Base-by-base conservation (phyloP, 37 sponge, comb jelly and placozoan genomes). In the Theonella swinhoei region DNA sequence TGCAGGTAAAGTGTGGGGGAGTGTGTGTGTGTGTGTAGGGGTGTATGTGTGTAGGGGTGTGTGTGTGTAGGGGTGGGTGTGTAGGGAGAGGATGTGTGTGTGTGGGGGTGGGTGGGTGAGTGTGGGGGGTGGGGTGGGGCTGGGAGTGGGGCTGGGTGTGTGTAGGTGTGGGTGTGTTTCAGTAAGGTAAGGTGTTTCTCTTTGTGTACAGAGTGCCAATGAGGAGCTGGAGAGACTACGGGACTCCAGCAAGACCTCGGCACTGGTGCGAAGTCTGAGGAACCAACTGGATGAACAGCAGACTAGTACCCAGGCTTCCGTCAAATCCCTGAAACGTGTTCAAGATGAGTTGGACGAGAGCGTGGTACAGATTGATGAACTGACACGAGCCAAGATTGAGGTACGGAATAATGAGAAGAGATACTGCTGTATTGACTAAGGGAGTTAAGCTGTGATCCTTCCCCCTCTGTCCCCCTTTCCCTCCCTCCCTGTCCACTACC, bases 281-380 rank as follows among this genome's bases (percentile, higher is more conserved):
- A 86, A 69, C 14, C 91, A 91, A 78, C 25, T 90, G 33, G 90
- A 90, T 39, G 90, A 90, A 0, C 42, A 80, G 33, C 86, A 90
- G 80, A 31, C 83, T n/a, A 90, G 75, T 24, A 85, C 81, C 71
- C 33, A 41, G 20, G 39, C 86, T 0, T 75, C 82, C 19, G 37
- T 71, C 33, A 90, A 85, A 74, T 42, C 83, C 72, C 80, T 79
- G 42, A 93, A 89, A 90, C 89, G 90, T 42, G 59, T 89, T 1
- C 90, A 93, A 59, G 81, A 36, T 0, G 94, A 93, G 47, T 25
- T 87, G 64, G 80, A 82, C 22, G 94, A 93, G 47, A 28, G 85
- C 30, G 82, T 68, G 70, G 71, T 80, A 0, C 81, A 91, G 71
- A 43, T 77, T 38, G 95, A 95, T 32, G 89, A 95, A 17, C 33